Evolutionary conservation across 1,140 invertebrate species (phyloP).

Genomic region (Drosophila persimilis): DNA sequence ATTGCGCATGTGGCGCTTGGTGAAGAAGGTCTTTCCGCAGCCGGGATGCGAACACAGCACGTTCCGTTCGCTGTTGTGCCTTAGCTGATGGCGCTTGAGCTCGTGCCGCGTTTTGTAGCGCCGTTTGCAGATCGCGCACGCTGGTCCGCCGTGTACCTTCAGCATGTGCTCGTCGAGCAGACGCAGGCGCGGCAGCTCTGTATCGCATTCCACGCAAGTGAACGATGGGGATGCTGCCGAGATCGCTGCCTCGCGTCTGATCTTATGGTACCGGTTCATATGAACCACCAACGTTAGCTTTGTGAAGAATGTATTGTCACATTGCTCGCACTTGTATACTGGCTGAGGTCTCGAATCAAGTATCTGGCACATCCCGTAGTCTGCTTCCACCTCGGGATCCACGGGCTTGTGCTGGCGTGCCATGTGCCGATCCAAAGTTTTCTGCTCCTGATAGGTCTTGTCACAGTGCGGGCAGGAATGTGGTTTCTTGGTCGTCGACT

Average conservation of each 20-base stretch:
- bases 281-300: conserved; percentile 60
- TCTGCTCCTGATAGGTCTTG: conserved; percentile 58
- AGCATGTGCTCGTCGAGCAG: conserved; percentile 62
- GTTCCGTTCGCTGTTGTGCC: conserved; percentile 65
- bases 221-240: conserved; percentile 17
- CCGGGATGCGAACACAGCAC: conserved; percentile 63
- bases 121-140: conserved; percentile 51
- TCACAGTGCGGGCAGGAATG: conserved; percentile 45
- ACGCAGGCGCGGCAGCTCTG: conserved; percentile 54
- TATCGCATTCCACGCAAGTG: conserved; percentile 59
- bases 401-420: conserved; percentile 47
- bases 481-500: conserved; percentile 1
- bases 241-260: neutral
- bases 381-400: conserved; percentile 28
- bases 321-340: conserved; percentile 63
- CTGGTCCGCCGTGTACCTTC: conserved; percentile 50
- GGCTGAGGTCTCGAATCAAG: neutral
- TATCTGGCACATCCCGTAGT: conserved; percentile 36
- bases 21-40: conserved; percentile 71
- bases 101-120: conserved; percentile 69
- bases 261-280: conserved; percentile 59
- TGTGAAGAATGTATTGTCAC: conserved; percentile 56
- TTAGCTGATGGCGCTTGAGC: conserved; percentile 63
- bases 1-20: conserved; percentile 62
- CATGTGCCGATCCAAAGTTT: conserved; percentile 53